Evolutionary conservation across 2,888 invertebrate genomes (phyloP).

Genomic region (Philopedon plagiatum): DNA sequence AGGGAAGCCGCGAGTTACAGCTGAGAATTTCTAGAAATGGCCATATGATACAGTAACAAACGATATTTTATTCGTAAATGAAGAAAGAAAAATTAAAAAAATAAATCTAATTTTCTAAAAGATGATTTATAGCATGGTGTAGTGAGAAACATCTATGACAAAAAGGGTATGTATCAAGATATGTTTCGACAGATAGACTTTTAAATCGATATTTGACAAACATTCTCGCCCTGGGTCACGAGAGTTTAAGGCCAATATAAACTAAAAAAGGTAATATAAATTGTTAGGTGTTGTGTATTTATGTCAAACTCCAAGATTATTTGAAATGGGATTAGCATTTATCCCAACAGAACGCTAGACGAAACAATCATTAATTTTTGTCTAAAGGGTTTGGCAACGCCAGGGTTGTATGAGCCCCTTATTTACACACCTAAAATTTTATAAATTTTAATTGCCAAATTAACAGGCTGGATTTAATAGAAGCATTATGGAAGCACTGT

Average conservation of each 20-base stretch:
- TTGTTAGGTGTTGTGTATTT: neutral
- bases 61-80: neutral
- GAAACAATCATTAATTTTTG: neutral
- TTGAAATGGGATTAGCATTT: neutral
- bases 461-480: no score
- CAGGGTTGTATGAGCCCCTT: neutral
- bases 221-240: neutral
- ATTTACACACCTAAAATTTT: no score
- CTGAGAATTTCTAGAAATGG: no score
- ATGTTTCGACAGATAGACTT: conserved; percentile 18
- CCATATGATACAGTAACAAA: neutral
- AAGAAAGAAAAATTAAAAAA: neutral
- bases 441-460: no score
- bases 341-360: neutral
- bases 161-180: conserved; percentile 15
- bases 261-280: conserved; percentile 7
- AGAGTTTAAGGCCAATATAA: neutral
- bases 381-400: neutral
- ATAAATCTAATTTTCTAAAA: conserved; percentile 18
- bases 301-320: neutral
- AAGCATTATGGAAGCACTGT: no score
- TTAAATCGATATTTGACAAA: conserved; percentile 6
- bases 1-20: no score
- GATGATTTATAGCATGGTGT: conserved; percentile 12
- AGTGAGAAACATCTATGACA: conserved; percentile 9